Conservation (phyloP, 2,888 invertebrate species). For the Platycheirus rosarum region DNA sequence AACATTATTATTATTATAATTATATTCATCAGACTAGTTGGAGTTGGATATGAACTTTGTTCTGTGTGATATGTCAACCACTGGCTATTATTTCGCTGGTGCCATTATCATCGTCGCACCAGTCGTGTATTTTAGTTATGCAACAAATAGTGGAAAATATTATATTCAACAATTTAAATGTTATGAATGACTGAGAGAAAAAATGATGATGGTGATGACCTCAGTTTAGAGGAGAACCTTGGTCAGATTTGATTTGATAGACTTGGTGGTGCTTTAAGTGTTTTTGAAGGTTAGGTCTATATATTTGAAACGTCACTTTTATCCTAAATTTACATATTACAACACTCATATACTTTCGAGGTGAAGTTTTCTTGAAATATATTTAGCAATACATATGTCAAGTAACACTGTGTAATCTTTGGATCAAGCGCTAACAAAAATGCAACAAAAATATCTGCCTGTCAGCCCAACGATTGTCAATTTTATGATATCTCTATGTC, state of each 20-base stretch:
- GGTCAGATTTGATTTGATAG: slow-evolving; percentile 22
- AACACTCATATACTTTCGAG: too few relatives aligned
- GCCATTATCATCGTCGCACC: slow-evolving; percentile 32
- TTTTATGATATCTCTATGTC: too few relatives aligned
- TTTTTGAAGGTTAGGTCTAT: too few relatives aligned
- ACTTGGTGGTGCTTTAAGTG: neutral
- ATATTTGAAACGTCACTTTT: too few relatives aligned
- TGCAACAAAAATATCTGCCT: too few relatives aligned
- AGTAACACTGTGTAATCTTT: too few relatives aligned
- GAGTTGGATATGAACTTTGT: slow-evolving; percentile 37
- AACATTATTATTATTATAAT: slow-evolving; percentile 27
- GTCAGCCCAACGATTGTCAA: too few relatives aligned
- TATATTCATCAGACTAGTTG: slow-evolving; percentile 23
- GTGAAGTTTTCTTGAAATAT: too few relatives aligned
- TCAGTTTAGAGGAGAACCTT: slow-evolving; percentile 18
- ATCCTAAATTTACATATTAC: too few relatives aligned
- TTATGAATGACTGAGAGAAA: slow-evolving; percentile 55
- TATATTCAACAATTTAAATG: slow-evolving; percentile 52
- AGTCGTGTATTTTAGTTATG: slow-evolving; percentile 23
- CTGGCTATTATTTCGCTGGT: slow-evolving; percentile 39
- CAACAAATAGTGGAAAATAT: slow-evolving; percentile 33
- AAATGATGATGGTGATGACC: slow-evolving; percentile 48
- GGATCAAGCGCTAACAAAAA: too few relatives aligned
- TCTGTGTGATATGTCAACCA: slow-evolving; percentile 17
- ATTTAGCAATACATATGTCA: too few relatives aligned